Evolutionary conservation across 2,888 invertebrate species (phyloP).

Genomic region (Dasypolia templi): DNA sequence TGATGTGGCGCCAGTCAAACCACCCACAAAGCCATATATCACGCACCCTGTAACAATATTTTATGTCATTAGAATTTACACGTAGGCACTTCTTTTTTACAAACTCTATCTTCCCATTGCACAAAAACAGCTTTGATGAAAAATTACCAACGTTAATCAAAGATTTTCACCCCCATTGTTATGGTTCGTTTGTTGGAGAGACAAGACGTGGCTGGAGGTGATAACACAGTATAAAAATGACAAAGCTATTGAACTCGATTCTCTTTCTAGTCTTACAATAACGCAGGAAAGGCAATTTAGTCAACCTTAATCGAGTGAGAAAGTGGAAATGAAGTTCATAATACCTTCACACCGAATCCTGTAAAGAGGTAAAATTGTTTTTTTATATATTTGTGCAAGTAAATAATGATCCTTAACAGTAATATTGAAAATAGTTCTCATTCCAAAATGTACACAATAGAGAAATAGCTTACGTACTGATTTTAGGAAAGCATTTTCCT

Average conservation of each 20-base stretch:
- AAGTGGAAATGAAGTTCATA: too few species aligned
- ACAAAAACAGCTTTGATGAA: not conserved
- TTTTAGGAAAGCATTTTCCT: not conserved
- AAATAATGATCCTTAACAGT: not conserved
- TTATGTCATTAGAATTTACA: not conserved
- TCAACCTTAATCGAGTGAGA: not conserved
- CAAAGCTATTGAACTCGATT: slow-evolving; percentile 21
- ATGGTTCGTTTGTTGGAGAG: slow-evolving; percentile 35
- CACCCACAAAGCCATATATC: slow-evolving; percentile 95
- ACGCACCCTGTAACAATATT: slow-evolving; percentile 92
- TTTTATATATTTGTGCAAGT: too few species aligned
- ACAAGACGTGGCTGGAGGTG: slow-evolving; percentile 28
- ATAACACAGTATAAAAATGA: slow-evolving; percentile 47
- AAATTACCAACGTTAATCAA: slow-evolving; percentile 36
- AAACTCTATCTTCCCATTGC: slow-evolving; percentile 1
- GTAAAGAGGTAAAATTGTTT: too few species aligned
- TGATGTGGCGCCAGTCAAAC: slow-evolving; percentile 94
- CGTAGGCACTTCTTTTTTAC: not conserved
- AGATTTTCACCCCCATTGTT: slow-evolving; percentile 31
- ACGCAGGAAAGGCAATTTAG: not conserved
- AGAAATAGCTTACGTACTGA: too few species aligned
- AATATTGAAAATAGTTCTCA: not conserved
- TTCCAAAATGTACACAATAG: not conserved
- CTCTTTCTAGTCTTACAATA: slow-evolving; percentile 12
- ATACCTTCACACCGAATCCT: too few species aligned